Evolutionary conservation across 1,140 invertebrate genomes (phyloP).

Genomic region (Brachionus koreanus): DNA sequence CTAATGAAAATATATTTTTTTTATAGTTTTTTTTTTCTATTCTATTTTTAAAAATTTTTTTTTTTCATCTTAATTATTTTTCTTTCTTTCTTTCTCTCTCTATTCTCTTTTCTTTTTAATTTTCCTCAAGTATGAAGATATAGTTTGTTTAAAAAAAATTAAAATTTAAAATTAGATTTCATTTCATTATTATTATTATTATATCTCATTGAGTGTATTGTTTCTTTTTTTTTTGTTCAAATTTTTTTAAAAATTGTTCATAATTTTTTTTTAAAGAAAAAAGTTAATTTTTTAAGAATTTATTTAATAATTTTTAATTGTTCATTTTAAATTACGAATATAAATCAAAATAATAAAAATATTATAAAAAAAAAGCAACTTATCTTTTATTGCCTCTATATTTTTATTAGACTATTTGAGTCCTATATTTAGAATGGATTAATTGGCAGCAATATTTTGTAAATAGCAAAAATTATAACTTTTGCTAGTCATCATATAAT

Average conservation of each 20-base stretch:
- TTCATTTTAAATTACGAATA: background rate
- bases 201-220: slow-evolving; percentile 32
- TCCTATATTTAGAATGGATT: background rate
- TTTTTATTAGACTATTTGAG: background rate
- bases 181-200: too few species aligned
- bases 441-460: too few species aligned
- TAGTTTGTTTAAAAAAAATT: background rate
- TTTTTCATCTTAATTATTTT: background rate
- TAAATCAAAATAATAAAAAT: slow-evolving; percentile 15
- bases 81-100: background rate
- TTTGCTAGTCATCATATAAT: too few species aligned
- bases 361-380: slow-evolving; percentile 22
- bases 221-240: slow-evolving; percentile 11
- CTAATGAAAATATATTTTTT: slow-evolving; percentile 27
- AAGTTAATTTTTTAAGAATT: background rate
- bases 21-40: background rate
- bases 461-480: too few species aligned
- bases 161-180: background rate
- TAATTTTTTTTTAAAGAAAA: slow-evolving; percentile 16
- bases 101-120: background rate
- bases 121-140: background rate
- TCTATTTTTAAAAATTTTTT: background rate
- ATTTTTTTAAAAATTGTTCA: slow-evolving; percentile 9
- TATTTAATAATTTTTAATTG: slow-evolving; percentile 8
- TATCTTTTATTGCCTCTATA: background rate